Evolutionary conservation across 2,797 vertebrate species (phyloP).

Genomic region (Cryptoblepharus egeriae): DNA sequence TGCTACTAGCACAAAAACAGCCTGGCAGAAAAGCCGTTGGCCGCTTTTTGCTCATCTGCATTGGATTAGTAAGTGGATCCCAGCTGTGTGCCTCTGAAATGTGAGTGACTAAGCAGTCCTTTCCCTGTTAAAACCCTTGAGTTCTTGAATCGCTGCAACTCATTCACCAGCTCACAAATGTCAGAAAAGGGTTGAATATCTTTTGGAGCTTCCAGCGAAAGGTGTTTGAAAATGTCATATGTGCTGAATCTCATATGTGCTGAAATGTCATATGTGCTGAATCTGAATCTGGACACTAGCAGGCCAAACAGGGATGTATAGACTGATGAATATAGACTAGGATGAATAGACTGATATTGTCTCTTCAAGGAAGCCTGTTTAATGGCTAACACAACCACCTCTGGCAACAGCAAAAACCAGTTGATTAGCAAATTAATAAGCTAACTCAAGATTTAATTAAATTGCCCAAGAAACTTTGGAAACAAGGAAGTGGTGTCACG

Average conservation of each 20-base stretch:
- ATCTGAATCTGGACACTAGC: not conserved
- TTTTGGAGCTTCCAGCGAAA: not conserved
- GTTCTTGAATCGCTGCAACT: not conserved
- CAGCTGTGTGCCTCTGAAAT: not conserved
- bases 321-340: too few species aligned
- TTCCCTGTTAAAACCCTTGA: not conserved
- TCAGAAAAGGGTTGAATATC: not conserved
- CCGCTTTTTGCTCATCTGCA: not conserved
- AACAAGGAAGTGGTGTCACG: not conserved
- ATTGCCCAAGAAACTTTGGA: not conserved
- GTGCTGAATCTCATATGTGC: not conserved
- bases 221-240: not conserved
- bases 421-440: constrained; percentile 14
- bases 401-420: not conserved
- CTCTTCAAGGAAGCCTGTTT: not conserved
- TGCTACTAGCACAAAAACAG: not conserved
- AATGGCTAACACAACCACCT: constrained; percentile 3
- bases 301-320: not conserved
- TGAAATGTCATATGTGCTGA: not conserved
- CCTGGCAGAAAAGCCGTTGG: not conserved
- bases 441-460: constrained; percentile 20
- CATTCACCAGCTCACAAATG: not conserved
- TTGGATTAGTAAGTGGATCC: not conserved
- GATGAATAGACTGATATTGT: not conserved
- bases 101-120: not conserved